Evolutionary conservation across 2,797 vertebrate species (phyloP).

Genomic region (Silurus lanzhouensis): DNA sequence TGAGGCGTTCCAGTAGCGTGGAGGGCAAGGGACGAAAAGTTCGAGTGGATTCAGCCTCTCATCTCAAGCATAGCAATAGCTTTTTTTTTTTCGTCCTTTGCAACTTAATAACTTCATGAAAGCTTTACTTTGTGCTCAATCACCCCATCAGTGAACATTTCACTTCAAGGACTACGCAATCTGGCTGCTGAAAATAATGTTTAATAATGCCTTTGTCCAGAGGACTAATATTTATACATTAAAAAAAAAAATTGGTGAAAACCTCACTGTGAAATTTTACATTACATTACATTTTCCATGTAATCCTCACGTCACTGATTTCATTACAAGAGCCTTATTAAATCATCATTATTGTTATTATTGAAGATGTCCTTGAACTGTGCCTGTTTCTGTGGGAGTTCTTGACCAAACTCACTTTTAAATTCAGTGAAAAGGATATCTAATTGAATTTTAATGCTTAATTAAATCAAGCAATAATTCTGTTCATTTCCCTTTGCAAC

Average conservation of each 20-base stretch:
- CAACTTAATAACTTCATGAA: constrained; percentile 32
- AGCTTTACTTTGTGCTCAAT: constrained; percentile 23
- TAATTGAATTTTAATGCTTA: constrained; percentile 86
- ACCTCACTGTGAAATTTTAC: constrained; percentile 35
- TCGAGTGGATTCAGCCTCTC: constrained; percentile 33
- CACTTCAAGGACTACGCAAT: constrained; percentile 43
- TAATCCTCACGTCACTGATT: constrained; percentile 53
- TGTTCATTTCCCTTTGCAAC: constrained; percentile 78
- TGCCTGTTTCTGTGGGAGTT: constrained; percentile 71
- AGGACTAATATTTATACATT: constrained; percentile 53
- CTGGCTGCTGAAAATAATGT: constrained; percentile 55
- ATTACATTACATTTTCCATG: constrained; percentile 20
- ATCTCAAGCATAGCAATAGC: constrained; percentile 41
- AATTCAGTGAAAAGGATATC: constrained; percentile 77
- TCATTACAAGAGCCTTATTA: constrained; percentile 31
- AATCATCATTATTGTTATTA: constrained; percentile 58
- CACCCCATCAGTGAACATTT: constrained; percentile 38
- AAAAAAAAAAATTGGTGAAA: constrained; percentile 43
- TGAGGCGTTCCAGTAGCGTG: constrained; percentile 36
- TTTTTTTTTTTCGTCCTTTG: constrained; percentile 28
- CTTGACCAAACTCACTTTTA: constrained; percentile 75
- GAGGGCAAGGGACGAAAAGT: constrained; percentile 41
- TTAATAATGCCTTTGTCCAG: constrained; percentile 60
- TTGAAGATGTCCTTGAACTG: constrained; percentile 74
- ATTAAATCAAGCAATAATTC: constrained; percentile 85